These are phyloP conservation scores for Aphrophora alni DNA, from an alignment of 2,888 invertebrate species.

Conservation along the genomic window DNA sequence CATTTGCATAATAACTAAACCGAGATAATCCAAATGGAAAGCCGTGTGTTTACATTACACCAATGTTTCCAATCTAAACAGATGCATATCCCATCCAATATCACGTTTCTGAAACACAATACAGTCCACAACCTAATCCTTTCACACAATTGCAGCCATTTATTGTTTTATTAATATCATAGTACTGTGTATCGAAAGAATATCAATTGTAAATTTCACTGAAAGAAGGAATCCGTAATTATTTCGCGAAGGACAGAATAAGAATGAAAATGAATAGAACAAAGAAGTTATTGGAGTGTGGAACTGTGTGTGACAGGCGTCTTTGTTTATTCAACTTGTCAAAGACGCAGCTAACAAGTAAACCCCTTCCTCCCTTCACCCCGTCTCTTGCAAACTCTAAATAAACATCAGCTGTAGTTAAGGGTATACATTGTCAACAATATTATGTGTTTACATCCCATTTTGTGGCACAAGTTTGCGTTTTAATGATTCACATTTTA, in stretches of 20 bases:
- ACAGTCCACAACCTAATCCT: too few species aligned
- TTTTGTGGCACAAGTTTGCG: not conserved
- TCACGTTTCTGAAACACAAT: not conserved
- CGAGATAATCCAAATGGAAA: too few species aligned
- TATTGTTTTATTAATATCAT: too few species aligned
- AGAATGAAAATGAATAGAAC: not conserved
- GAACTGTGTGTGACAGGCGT: not conserved
- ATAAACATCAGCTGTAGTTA: slow-evolving; percentile 7
- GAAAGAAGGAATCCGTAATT: not conserved
- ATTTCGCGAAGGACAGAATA: not conserved
- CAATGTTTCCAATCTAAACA: not conserved
- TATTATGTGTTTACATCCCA: not conserved
- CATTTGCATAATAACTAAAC: too few species aligned
- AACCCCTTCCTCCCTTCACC: not conserved
- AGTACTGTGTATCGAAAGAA: too few species aligned
- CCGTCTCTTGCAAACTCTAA: not conserved
- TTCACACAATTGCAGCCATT: too few species aligned
- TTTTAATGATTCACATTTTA: not conserved
- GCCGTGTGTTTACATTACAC: not conserved
- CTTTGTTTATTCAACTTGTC: not conserved
- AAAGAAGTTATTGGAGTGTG: slow-evolving; percentile 6
- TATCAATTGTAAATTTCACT: too few species aligned
- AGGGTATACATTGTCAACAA: slow-evolving; percentile 6
- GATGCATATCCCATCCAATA: not conserved
- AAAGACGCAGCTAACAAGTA: not conserved